Evolutionary conservation across 2,113 vertebrate genomes (phyloP).

Genomic region (Cettia cetti): DNA sequence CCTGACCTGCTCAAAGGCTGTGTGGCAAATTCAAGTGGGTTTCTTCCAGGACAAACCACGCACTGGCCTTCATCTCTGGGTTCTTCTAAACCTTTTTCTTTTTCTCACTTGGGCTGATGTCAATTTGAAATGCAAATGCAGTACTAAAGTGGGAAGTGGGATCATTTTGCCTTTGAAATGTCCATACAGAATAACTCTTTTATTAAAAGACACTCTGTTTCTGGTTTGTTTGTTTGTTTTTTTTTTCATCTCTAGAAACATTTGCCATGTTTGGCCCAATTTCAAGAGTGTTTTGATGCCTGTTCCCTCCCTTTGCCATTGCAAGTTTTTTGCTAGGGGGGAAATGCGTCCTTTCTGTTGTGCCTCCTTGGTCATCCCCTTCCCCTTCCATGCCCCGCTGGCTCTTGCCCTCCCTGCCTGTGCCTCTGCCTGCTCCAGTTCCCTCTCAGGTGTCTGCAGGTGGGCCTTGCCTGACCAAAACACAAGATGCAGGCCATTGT

Average conservation of each 20-base stretch:
- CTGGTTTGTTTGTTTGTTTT: too few species aligned
- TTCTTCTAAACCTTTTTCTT: neutral
- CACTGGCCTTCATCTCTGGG: neutral
- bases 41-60: neutral
- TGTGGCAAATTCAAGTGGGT: neutral
- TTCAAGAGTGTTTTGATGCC: neutral
- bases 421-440: neutral
- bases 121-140: neutral
- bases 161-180: neutral
- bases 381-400: neutral
- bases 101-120: neutral
- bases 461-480: neutral
- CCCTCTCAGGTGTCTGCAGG: neutral
- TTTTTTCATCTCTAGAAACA: neutral
- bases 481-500: accelerated
- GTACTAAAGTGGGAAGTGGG: neutral
- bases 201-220: neutral
- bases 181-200: neutral
- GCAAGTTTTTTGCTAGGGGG: neutral
- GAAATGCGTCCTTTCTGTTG: neutral
- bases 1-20: neutral
- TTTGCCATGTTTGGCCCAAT: neutral
- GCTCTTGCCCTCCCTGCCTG: neutral
- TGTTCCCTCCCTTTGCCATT: neutral
- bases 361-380: neutral